Base-by-base conservation (phyloP, 2,797 vertebrate genomes). In the Ctenopoma kingsleyae region DNA sequence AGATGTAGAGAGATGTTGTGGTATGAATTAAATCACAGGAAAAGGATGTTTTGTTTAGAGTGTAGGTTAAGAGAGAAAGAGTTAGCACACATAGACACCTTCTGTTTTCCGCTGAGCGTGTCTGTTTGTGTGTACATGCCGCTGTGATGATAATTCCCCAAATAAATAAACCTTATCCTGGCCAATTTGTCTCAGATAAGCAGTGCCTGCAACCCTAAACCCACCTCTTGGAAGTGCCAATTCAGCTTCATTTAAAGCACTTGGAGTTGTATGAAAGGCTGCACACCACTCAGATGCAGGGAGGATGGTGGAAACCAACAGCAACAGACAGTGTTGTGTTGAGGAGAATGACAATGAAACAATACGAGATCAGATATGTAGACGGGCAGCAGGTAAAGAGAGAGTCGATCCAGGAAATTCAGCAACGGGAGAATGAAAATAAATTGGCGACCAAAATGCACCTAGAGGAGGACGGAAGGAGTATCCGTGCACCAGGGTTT, bases 131-230 rank as follows among this genome's bases (percentile, higher is more conserved):
- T 23, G 30, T 63, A 57, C 23, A 32, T 15, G 41, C 48, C 40
- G 44, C 72, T 64, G 20, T n/a, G 23, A 32, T 0, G 44, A 69
- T 87, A 76, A 87, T 76, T 88, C 83, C 68, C 68, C 23, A 53
- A 83, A 83, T 86, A 89, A 83, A 88, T 87, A 85, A 87, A 78
- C 60, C 55, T 85, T 76, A 81, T 88, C 63, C 77, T 53, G 61
- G 76, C 66, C 76, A 88, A 86, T 91, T 88, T 88, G 84, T 88
- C 78, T 85, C 74, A 47, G 80, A 86, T 86, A 88, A 89, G 72
- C 74, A 78, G 67, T 13, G 70, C 67, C 76, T 89, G 83, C 86
- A 81, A 69, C 68, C 61, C 51, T 51, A 50, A 80, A 78, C 19
- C 64, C 50, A 60, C 71, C 59, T 57, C 57, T 13, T 69, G 63